Evolutionary conservation across 2,113 vertebrate genomes (phyloP), one percentile per base, ranked within the genome.

Genomic region (Lontra canadensis): DNA sequence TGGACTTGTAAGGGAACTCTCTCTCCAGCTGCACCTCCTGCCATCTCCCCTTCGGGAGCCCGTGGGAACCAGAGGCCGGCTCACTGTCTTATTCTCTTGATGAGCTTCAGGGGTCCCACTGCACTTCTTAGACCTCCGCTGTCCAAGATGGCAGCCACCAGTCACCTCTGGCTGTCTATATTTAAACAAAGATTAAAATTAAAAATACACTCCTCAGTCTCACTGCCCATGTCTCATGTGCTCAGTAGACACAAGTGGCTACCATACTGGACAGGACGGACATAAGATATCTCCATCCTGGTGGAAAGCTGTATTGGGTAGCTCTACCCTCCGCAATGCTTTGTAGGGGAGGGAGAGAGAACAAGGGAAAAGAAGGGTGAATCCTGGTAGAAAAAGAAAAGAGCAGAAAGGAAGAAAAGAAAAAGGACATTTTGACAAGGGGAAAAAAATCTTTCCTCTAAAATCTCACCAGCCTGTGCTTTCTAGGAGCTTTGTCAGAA

Each of bases 301-400:
- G 36, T 11, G 25, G 36, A 34, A 29, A 78, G 47, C n/a, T 47
- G 86, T 82, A 73, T 1, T 78, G 88, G n/a, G 7, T 39, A 76
- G 49, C 3, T 85, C 78, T 55, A 73, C 3, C 57, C 31, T 47
- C 34, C 39, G 55, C 3, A 83, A 18, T 42, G 39, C 6, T 25
- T 89, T 74, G 74, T 18, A 84, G 67, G 61, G 74, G 47, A 44
- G 3, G 18, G 34, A 95, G 20, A 61, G 42, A 92, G 63, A 76
- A 80, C 4, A 63, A 93, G 23, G 36, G 83, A 55, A 88, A 69
- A 47, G 49, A 74, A 94, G 67, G 61, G 36, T 6, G 18, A 90
- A 61, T 36, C 15, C 36, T 31, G 23, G 42, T 55, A 76, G 39
- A 67, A 57, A 94, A 93, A 63, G 23, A 69, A 61, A 61, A 11